A percentile compares a stretch with the other conserved stretches of the same genome.
phyloP scores from a whole-genome alignment of 2,888 invertebrate genomes.

The Chloroclysta siterata region DNA sequence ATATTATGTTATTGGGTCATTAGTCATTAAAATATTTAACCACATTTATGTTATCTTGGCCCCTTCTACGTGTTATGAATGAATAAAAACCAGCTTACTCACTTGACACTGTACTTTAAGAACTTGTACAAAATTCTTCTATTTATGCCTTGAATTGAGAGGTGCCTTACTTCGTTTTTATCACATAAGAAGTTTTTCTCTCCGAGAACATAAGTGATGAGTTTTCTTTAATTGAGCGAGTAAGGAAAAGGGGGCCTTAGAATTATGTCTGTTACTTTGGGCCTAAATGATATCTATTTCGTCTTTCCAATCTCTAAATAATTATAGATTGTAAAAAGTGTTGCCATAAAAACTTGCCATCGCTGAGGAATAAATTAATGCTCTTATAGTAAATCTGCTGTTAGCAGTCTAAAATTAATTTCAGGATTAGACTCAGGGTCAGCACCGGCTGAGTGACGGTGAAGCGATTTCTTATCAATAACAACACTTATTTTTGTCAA shows the following conservation, averaged over 20 bases:
- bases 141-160: conserved; percentile 1
- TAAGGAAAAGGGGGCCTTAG: conserved; percentile 21
- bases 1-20: conserved; percentile 54
- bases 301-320: conserved; percentile 13
- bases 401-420: not conserved
- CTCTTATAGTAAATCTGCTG: not conserved
- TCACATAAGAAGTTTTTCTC: not conserved
- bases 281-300: conserved; percentile 21
- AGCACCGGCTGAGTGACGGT: not conserved
- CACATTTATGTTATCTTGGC: conserved; percentile 48
- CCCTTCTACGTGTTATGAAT: conserved; percentile 16
- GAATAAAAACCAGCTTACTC: conserved; percentile 15
- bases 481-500: not conserved
- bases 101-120: not conserved
- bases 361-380: conserved; percentile 22
- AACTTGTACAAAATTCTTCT: not conserved
- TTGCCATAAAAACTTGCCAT: conserved; percentile 41
- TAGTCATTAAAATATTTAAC: conserved; percentile 58
- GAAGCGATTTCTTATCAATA: not conserved
- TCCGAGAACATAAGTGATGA: conserved; percentile 8
- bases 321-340: conserved; percentile 17
- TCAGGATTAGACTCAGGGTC: not conserved
- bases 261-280: conserved; percentile 35
- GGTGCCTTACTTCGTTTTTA: conserved; percentile 10
- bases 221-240: conserved; percentile 8